Conservation (phyloP, 2,888 invertebrate species). For the Trachelus iudaicus region DNA sequence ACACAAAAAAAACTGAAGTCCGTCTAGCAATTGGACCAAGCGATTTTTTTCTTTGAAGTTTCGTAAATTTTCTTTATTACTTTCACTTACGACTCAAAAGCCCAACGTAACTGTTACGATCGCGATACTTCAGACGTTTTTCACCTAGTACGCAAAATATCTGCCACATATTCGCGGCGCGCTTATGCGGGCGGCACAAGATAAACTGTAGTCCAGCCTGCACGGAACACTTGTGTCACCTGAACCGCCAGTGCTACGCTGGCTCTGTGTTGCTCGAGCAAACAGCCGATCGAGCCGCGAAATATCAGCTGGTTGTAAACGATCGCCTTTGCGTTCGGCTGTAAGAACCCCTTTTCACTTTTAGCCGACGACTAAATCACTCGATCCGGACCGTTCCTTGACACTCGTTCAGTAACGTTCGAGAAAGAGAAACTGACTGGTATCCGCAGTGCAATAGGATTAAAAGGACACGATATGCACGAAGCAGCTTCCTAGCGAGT, state of each 20-base stretch:
- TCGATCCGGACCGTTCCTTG: not conserved
- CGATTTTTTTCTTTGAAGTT: not conserved
- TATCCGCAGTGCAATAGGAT: not conserved
- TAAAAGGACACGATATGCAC: not conserved
- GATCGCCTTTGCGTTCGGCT: not conserved
- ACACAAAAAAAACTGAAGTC: not conserved
- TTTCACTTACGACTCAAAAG: not conserved
- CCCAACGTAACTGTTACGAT: not conserved
- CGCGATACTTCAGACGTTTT: not conserved
- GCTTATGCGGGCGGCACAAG: not conserved
- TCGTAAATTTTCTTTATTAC: not conserved
- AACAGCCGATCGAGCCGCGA: conserved; percentile 2
- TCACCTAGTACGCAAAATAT: not conserved
- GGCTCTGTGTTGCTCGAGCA: not conserved
- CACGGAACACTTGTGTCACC: conserved; percentile 3
- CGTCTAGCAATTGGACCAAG: not conserved
- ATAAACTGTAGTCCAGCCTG: not conserved
- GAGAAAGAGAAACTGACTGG: not conserved
- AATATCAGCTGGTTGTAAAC: not conserved
- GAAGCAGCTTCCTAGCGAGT: too few relatives aligned
- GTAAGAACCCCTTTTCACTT: not conserved
- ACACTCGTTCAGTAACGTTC: not conserved
- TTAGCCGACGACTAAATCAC: not conserved
- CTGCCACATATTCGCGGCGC: not conserved
- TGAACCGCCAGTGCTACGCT: not conserved